Evolutionary conservation across 2,797 vertebrate genomes (phyloP), one percentile per base, ranked within the genome.

Genomic region (Sebastes kiyomatsui): DNA sequence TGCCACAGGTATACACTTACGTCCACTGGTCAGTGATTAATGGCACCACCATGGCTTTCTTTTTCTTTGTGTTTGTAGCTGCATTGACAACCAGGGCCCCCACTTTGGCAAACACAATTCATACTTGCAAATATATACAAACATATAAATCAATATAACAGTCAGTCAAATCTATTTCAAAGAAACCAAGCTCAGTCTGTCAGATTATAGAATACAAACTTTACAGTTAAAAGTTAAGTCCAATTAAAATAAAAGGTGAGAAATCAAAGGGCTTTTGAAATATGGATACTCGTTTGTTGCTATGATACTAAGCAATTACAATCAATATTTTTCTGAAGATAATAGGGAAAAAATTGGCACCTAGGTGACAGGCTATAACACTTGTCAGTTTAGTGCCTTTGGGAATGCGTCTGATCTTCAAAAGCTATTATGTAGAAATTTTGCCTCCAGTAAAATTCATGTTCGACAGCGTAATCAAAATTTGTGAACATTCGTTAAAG

Each of bases 1-100:
- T 89, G 90, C 77, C 85, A 84, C 83, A 91, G 79, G 89, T 91
- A 75, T 71, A 90, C 61, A 10, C 71, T 91, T 79, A 83, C 86
- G 77, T 70, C 73, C 67, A 80, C 55, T 73, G 80, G 59, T 35
- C 68, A 82, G 75, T 88, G 90, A 94, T 88, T 88, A 83, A 94
- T 87, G 81, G 79, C 80, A 75, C 73, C 73, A 67, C 72, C 72
- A 72, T 32, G 16, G 77, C 75, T 83, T 85, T 93, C 64, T 84
- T 86, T 75, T 72, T 73, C 56, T 70, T 52, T 66, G 10, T 62
- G 67, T 38, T 64, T 75, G 25, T 38, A 28, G 35, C n/a, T 58
- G 13, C 70, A 72, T 52, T 65, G 28, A 22, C 59, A 30, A 52
- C 33, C 35, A 42, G 28, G 54, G 23, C 59, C 25, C 65, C n/a